Evolutionary conservation across 2,888 invertebrate species (phyloP).

Genomic region (Leptopterna dolabrata): DNA sequence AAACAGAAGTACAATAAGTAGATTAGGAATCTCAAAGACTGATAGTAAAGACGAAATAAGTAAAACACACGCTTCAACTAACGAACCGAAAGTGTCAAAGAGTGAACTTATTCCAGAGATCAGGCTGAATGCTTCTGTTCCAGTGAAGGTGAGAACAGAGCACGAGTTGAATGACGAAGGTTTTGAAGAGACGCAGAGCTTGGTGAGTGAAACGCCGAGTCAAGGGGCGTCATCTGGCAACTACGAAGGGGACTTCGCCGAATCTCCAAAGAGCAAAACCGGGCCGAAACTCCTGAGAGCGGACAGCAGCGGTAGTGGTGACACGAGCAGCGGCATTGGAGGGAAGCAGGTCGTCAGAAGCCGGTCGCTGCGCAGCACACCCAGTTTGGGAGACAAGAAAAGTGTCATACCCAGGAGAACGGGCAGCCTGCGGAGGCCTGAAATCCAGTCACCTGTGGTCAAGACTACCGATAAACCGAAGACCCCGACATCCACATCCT

Average conservation of each 20-base stretch:
- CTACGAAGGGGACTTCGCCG: slow-evolving; percentile 73
- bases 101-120: slow-evolving; percentile 68
- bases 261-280: slow-evolving; percentile 68
- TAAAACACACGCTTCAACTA: slow-evolving; percentile 12
- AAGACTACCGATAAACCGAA: slow-evolving; percentile 17
- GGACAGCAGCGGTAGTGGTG: slow-evolving; percentile 69
- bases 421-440: slow-evolving; percentile 67
- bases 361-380: slow-evolving; percentile 60
- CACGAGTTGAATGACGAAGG: slow-evolving; percentile 88
- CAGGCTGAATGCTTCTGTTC: slow-evolving; percentile 69
- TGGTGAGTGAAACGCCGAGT: slow-evolving; percentile 87
- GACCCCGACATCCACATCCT: neutral
- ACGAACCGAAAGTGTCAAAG: slow-evolving; percentile 52
- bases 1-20: slow-evolving; percentile 48
- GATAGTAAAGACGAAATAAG: slow-evolving; percentile 19
- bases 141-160: slow-evolving; percentile 68
- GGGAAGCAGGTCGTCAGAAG: slow-evolving; percentile 61
- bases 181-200: slow-evolving; percentile 89
- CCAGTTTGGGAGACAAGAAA: slow-evolving; percentile 63
- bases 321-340: slow-evolving; percentile 66
- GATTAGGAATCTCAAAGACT: slow-evolving; percentile 43
- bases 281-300: slow-evolving; percentile 65
- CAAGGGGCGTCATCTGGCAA: slow-evolving; percentile 85
- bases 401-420: slow-evolving; percentile 67
- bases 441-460: slow-evolving; percentile 6